Evolutionary conservation across 2,797 vertebrate genomes (phyloP).

Genomic region (Cirrhinus molitorella): DNA sequence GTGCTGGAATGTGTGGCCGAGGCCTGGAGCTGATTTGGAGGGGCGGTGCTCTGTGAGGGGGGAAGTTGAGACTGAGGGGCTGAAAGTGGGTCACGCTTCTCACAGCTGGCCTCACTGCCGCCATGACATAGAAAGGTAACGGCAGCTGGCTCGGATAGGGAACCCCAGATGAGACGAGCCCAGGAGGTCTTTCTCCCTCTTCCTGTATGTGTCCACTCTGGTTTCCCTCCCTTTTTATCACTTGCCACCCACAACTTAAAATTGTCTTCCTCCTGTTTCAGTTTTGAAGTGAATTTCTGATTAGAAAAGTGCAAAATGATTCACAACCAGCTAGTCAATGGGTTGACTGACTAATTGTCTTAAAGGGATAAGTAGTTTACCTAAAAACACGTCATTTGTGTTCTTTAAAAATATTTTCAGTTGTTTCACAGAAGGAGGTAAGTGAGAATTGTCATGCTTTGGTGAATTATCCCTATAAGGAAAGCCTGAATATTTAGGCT

Average conservation of each 20-base stretch:
- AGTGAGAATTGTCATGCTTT: not conserved
- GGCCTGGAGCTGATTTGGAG: slow-evolving; percentile 80
- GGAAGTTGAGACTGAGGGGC: slow-evolving; percentile 33
- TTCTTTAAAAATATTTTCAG: not conserved
- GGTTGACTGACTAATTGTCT: not conserved
- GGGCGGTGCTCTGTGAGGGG: slow-evolving; percentile 58
- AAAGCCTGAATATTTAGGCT: not conserved
- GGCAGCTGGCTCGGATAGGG: not conserved
- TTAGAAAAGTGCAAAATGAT: not conserved
- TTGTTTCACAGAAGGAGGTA: not conserved
- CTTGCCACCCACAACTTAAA: not conserved
- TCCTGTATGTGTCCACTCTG: slow-evolving; percentile 33
- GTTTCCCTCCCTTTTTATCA: slow-evolving; percentile 3
- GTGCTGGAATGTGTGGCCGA: slow-evolving; percentile 80
- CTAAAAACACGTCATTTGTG: not conserved
- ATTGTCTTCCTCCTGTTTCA: slow-evolving; percentile 3
- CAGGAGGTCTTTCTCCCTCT: slow-evolving; percentile 38
- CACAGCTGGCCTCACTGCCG: slow-evolving; percentile 71
- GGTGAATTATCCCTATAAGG: not conserved
- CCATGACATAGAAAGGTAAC: slow-evolving; percentile 47
- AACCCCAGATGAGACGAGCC: slow-evolving; percentile 16
- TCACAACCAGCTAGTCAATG: not conserved
- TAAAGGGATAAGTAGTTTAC: not conserved
- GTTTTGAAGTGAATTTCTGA: not conserved
- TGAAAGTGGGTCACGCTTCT: slow-evolving; percentile 68